A percentile compares a stretch with the other conserved stretches of the same genome.
These are phyloP conservation scores for Neomonachus schauinslandi DNA, from an alignment of 2,113 vertebrate genomes.

Conservation along the genomic window DNA sequence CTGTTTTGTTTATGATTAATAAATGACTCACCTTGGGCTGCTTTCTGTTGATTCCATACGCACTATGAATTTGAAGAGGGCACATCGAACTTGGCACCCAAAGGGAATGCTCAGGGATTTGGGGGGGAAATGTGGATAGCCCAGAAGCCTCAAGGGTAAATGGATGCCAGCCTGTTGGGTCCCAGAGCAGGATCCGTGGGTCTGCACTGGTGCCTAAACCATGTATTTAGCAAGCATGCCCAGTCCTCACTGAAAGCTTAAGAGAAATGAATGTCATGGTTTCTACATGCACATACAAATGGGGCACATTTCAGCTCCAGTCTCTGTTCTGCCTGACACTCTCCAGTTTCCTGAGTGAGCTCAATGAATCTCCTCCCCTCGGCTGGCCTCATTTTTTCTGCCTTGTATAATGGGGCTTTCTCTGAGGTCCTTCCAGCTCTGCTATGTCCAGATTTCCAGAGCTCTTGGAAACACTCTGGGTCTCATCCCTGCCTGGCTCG, in stretches of 20 bases:
- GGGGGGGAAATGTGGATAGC: neutral
- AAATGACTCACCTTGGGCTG: slow-evolving; percentile 86
- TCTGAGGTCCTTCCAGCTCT: neutral
- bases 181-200: neutral
- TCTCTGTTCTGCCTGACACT: neutral
- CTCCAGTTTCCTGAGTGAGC: neutral
- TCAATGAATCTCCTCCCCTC: neutral
- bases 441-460: neutral
- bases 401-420: neutral
- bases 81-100: slow-evolving; percentile 73
- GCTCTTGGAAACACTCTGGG: neutral
- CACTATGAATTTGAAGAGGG: slow-evolving; percentile 89
- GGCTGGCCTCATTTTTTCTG: neutral
- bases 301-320: accelerated
- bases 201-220: neutral
- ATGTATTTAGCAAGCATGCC: accelerated
- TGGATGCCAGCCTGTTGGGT: too few species aligned
- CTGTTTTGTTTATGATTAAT: slow-evolving; percentile 89
- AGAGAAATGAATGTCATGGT: accelerated
- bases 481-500: neutral
- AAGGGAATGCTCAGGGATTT: slow-evolving; percentile 70
- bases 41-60: slow-evolving; percentile 89
- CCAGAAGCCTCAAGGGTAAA: neutral
- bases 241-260: neutral
- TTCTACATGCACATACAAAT: neutral